phyloP scores from a whole-genome alignment of 2,888 invertebrate species.

The Linyphia triangularis region DNA sequence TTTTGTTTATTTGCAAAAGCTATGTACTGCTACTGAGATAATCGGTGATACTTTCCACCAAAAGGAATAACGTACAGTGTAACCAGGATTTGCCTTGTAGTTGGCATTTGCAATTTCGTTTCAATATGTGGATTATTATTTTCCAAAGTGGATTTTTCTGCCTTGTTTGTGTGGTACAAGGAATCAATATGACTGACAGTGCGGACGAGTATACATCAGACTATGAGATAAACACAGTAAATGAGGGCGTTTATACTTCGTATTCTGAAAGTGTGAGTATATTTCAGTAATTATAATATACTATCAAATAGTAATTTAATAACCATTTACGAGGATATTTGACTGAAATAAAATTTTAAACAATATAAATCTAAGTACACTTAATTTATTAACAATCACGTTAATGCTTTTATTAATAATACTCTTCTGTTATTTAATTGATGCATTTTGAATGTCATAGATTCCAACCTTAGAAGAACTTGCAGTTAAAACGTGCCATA shows the following conservation, averaged over 20 bases:
- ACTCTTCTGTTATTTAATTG: no score
- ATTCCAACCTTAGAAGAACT: no score
- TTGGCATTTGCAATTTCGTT: background rate
- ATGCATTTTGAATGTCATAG: no score
- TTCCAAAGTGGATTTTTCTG: conserved; percentile 37
- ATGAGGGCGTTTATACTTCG: conserved; percentile 31
- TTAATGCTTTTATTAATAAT: no score
- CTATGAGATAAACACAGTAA: conserved; percentile 48
- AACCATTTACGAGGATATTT: no score
- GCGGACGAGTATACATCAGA: conserved; percentile 40
- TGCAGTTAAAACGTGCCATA: no score
- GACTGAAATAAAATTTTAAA: no score
- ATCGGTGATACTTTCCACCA: background rate
- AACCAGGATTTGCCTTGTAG: background rate
- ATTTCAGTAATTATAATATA: no score
- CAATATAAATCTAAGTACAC: no score
- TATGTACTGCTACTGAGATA: background rate
- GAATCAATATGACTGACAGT: background rate
- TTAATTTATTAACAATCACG: no score
- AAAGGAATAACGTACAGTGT: background rate
- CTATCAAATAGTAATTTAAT: no score
- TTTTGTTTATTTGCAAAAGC: background rate
- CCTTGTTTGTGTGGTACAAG: background rate
- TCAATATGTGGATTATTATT: conserved; percentile 63
- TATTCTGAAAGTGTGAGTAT: conserved; percentile 45